phyloP scores from a whole-genome alignment of 2,113 vertebrate genomes.

The Triplophysa rosa region DNA sequence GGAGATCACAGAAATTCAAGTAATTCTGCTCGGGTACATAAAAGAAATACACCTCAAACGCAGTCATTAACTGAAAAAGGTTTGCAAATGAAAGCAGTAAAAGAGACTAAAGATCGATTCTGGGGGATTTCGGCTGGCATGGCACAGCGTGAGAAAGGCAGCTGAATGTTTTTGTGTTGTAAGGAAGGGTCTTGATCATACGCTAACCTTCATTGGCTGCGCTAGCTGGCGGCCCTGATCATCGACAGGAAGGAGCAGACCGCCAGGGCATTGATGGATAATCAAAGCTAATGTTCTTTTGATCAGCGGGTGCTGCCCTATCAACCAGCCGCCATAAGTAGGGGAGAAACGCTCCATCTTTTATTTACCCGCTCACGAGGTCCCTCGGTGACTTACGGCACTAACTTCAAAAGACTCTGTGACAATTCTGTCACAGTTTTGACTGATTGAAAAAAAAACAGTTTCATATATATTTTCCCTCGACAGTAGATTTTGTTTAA shows the following conservation, averaged over 20 bases:
- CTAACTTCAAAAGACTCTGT: constrained; percentile 61
- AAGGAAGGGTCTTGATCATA: constrained; percentile 25
- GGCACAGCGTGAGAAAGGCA: constrained; percentile 56
- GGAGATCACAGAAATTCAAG: not conserved
- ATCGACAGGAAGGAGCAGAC: constrained; percentile 59
- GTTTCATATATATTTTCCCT: constrained; percentile 43
- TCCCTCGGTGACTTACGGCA: constrained; percentile 46
- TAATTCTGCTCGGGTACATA: not conserved
- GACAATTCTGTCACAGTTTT: constrained; percentile 61
- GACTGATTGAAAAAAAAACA: constrained; percentile 59
- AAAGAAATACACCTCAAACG: not conserved
- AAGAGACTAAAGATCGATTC: constrained; percentile 50
- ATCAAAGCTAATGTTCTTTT: constrained; percentile 72
- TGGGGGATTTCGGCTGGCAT: constrained; percentile 52
- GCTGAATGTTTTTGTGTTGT: constrained; percentile 54
- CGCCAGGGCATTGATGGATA: constrained; percentile 68
- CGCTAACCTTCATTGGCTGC: constrained; percentile 60
- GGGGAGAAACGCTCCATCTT: constrained; percentile 56
- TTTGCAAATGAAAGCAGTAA: constrained; percentile 36
- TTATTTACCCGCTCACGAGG: constrained; percentile 62
- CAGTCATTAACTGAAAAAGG: constrained; percentile 37
- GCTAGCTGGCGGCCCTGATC: constrained; percentile 50
- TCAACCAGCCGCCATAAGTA: constrained; percentile 55
- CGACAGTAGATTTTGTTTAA: constrained; percentile 57
- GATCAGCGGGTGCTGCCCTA: constrained; percentile 61